Percentiles rank a stretch among this genome's conserved stretches.
Conservation (phyloP, 1,140 invertebrate species). For the Coenobita brevimanus region DNA sequence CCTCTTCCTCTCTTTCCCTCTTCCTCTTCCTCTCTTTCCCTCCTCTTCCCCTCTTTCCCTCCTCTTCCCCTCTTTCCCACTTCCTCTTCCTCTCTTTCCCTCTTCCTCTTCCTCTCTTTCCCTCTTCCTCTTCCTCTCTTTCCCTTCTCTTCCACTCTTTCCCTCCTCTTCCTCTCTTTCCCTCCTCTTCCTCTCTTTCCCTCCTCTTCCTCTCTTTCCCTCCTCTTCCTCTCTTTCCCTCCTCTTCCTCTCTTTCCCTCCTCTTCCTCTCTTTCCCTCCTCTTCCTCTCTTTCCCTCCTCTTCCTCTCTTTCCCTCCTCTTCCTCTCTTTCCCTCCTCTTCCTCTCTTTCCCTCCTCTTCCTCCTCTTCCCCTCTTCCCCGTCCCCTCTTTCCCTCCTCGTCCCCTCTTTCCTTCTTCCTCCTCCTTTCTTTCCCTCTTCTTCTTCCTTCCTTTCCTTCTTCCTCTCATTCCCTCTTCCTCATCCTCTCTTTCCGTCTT, state of each 20-base stretch:
- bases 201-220: not conserved
- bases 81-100: too few species aligned
- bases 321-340: not conserved
- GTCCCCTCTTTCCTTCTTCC: not conserved
- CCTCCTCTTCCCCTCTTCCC: not conserved
- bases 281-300: not conserved
- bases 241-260: not conserved
- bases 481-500: not conserved
- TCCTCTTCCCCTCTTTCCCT: too few species aligned
- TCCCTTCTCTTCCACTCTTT: too few species aligned
- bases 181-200: too few species aligned
- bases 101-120: too few species aligned
- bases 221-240: not conserved
- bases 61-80: too few species aligned
- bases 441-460: not conserved
- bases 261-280: not conserved
- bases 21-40: too few species aligned
- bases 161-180: too few species aligned
- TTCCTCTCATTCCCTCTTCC: not conserved
- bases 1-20: too few species aligned
- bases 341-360: not conserved
- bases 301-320: not conserved
- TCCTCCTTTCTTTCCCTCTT: not conserved
- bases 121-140: too few species aligned
- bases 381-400: not conserved